These are phyloP conservation scores for Cecidostiba fungosa DNA, from an alignment of 2,888 invertebrate species.

Conservation along the genomic window DNA sequence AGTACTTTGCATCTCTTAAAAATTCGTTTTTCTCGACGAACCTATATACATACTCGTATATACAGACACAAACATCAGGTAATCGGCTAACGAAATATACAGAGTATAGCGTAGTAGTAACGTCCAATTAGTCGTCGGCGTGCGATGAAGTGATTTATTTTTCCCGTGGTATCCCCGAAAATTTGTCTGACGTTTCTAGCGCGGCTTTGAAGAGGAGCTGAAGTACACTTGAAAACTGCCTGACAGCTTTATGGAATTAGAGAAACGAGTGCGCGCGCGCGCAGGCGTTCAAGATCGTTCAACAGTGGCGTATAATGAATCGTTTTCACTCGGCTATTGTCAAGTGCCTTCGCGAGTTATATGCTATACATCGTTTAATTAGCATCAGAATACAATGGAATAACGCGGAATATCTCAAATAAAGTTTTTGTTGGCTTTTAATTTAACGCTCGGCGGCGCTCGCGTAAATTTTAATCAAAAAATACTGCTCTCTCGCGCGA, in stretches of 20 bases:
- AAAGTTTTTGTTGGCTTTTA: too few relatives aligned
- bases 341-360: neutral
- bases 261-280: slow-evolving; percentile 19
- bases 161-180: neutral
- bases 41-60: too few relatives aligned
- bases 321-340: neutral
- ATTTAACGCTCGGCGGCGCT: too few relatives aligned
- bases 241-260: slow-evolving; percentile 50
- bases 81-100: too few relatives aligned
- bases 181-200: slow-evolving; percentile 51
- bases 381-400: neutral
- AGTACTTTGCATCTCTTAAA: neutral
- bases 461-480: too few relatives aligned
- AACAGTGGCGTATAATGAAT: slow-evolving; percentile 41
- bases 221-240: slow-evolving; percentile 36
- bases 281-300: slow-evolving; percentile 30
- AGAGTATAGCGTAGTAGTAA: too few relatives aligned
- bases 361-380: neutral
- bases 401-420: neutral
- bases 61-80: too few relatives aligned
- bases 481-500: neutral
- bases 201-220: neutral
- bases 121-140: neutral
- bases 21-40: neutral
- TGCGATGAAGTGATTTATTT: slow-evolving; percentile 14